These are phyloP conservation scores for Gnatocerus cornutus DNA, from an alignment of 2,888 invertebrate species.

Conservation along the genomic window DNA sequence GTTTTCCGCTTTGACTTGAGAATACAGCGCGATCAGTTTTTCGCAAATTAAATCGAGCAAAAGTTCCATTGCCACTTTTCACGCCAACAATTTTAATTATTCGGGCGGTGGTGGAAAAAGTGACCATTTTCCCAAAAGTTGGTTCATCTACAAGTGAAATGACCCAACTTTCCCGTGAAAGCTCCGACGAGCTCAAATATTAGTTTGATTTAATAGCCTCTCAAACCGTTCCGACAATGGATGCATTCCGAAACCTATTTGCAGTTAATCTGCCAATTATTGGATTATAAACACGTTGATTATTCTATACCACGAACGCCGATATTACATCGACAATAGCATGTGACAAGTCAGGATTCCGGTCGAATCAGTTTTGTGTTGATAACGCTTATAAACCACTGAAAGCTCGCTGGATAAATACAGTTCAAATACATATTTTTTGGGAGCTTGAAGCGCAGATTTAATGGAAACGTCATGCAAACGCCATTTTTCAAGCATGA, in stretches of 20 bases:
- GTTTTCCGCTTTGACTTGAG: constrained; percentile 1
- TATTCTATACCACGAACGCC: constrained; percentile 22
- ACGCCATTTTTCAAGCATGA: constrained; percentile 34
- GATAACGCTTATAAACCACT: constrained; percentile 29
- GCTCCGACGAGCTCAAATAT: no score
- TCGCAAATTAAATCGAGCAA: no score
- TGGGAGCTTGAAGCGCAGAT: constrained; percentile 16
- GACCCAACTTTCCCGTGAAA: no score
- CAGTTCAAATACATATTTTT: constrained; percentile 33
- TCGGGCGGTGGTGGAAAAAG: no score
- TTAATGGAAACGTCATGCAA: constrained; percentile 42
- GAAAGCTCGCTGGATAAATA: constrained; percentile 18
- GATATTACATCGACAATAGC: constrained; percentile 5
- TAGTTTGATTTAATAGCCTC: no score
- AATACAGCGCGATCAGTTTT: no score
- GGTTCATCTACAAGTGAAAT: no score
- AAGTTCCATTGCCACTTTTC: no score
- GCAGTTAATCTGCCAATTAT: constrained; percentile 32
- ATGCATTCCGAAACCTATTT: constrained; percentile 9
- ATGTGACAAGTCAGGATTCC: constrained; percentile 23
- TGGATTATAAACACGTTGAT: constrained; percentile 11
- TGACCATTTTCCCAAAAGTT: no score
- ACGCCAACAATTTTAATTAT: no score
- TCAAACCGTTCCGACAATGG: no score
- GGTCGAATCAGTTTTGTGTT: constrained; percentile 3